These are phyloP conservation scores for Pseudois nayaur DNA, from an alignment of 2,113 vertebrate species.

Conservation along the genomic window DNA sequence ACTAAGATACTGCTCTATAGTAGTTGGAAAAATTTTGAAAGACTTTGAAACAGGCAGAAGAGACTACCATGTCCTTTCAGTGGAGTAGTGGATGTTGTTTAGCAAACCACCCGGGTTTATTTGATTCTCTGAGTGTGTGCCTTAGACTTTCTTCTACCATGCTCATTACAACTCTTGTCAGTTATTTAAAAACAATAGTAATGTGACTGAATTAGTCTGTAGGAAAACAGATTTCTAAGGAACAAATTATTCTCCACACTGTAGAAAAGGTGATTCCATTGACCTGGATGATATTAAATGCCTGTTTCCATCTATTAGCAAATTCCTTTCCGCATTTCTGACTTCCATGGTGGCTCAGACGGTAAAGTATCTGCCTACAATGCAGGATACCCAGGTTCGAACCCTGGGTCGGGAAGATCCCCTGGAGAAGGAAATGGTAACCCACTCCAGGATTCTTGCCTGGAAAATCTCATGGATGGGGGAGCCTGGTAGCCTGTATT, in stretches of 20 bases:
- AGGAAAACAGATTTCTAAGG: not conserved
- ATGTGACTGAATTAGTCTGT: not conserved
- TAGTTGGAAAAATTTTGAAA: not conserved
- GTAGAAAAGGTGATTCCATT: not conserved
- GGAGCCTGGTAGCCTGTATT: not conserved
- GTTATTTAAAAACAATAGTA: not conserved
- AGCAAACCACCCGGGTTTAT: not conserved
- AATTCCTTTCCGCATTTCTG: not conserved
- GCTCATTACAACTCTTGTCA: too few relatives aligned
- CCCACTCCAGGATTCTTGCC: not conserved
- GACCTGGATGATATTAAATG: not conserved
- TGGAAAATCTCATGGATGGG: not conserved
- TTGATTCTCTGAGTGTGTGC: not conserved
- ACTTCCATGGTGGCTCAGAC: not conserved
- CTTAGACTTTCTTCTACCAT: not conserved
- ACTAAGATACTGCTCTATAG: not conserved
- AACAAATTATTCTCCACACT: not conserved
- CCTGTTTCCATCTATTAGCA: not conserved
- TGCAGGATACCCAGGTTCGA: accelerated
- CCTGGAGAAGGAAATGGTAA: not conserved
- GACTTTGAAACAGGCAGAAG: not conserved
- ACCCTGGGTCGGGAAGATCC: not conserved
- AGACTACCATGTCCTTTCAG: not conserved
- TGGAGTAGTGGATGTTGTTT: not conserved
- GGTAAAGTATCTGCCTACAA: not conserved